Evolutionary conservation across 2,113 vertebrate genomes (phyloP).

Genomic region (Lepus europaeus): DNA sequence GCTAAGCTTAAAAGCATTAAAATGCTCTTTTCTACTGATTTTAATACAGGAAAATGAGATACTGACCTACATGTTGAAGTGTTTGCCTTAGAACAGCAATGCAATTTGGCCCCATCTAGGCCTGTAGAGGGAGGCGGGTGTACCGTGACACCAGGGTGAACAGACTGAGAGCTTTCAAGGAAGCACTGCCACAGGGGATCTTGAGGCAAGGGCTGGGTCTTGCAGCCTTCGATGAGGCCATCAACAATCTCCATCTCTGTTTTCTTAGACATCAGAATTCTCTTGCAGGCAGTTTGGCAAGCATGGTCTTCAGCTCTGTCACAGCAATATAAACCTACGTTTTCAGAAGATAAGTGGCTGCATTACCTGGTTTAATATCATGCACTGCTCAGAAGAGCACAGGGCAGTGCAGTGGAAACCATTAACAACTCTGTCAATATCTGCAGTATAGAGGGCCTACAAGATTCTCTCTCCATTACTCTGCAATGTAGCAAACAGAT

Average conservation of each 20-base stretch:
- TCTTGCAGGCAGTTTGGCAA: constrained; percentile 95
- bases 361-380: constrained; percentile 41
- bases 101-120: constrained; percentile 97
- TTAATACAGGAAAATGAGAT: constrained; percentile 69
- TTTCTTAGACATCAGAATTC: constrained; percentile 96
- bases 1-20: constrained; percentile 51
- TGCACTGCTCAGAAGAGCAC: constrained; percentile 8
- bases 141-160: constrained; percentile 91
- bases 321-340: constrained; percentile 96
- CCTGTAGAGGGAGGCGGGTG: constrained; percentile 94
- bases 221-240: constrained; percentile 95
- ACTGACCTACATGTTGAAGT: constrained; percentile 96
- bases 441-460: background rate
- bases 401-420: background rate
- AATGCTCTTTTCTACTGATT: constrained; percentile 45
- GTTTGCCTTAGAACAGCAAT: constrained; percentile 99
- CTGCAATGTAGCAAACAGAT: background rate
- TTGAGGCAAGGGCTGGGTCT: constrained; percentile 96
- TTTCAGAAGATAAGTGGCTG: constrained; percentile 56
- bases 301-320: constrained; percentile 95
- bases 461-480: constrained; percentile 9
- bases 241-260: constrained; percentile 99
- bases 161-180: constrained; percentile 94
- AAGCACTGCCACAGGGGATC: constrained; percentile 99
- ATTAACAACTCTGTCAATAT: background rate